Evolutionary conservation across 2,888 invertebrate species (phyloP).

Genomic region (Lissonota sp.): DNA sequence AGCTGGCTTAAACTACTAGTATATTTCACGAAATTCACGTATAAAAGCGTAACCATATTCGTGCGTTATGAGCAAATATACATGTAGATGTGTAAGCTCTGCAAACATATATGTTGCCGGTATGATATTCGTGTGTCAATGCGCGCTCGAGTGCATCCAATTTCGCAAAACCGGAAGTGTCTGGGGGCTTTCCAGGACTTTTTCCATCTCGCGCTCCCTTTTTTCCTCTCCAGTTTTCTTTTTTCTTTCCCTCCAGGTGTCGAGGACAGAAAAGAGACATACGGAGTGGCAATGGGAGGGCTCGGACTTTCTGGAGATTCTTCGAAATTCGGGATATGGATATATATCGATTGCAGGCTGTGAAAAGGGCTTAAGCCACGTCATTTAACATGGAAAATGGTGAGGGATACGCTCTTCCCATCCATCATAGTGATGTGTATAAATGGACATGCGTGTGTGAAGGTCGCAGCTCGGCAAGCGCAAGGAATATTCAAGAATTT

Average conservation of each 20-base stretch:
- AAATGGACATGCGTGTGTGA: not conserved
- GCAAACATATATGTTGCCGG: conserved; percentile 7
- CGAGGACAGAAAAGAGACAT: conserved; percentile 15
- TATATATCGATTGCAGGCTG: not conserved
- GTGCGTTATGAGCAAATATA: conserved; percentile 5
- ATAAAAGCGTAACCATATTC: not conserved
- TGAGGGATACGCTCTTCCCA: no score
- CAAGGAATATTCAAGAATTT: conserved; percentile 28
- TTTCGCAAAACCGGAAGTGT: conserved; percentile 56
- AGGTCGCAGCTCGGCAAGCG: conserved; percentile 7
- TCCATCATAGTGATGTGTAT: no score
- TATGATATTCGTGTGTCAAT: conserved; percentile 48
- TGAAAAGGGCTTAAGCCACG: no score
- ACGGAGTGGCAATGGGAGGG: conserved; percentile 3
- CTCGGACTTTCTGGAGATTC: conserved; percentile 22
- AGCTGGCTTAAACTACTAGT: no score
- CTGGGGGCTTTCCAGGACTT: conserved; percentile 21
- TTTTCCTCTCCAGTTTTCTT: not conserved
- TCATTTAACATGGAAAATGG: no score
- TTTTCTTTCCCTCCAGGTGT: conserved; percentile 18
- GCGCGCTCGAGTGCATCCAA: conserved; percentile 59
- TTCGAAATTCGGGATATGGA: conserved; percentile 36
- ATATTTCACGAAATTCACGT: not conserved
- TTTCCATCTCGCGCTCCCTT: conserved; percentile 13
- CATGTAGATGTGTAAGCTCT: not conserved